These are phyloP conservation scores for Tridacna crocea DNA, from an alignment of 2,888 invertebrate species.

Conservation along the genomic window DNA sequence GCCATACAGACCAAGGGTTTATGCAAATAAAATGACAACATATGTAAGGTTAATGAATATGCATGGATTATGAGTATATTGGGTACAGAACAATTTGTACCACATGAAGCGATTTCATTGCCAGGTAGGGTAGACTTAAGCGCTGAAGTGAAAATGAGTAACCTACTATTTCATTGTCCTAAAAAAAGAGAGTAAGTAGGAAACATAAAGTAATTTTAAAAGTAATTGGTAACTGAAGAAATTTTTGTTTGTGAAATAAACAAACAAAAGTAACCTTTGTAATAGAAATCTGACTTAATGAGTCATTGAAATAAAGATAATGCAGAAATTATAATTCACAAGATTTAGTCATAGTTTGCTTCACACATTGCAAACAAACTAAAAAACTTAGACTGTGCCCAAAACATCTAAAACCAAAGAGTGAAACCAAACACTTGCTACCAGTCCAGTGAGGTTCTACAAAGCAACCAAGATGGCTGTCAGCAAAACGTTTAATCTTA, in stretches of 20 bases:
- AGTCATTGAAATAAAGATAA: no score
- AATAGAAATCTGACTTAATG: no score
- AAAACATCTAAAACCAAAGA: constrained; percentile 14
- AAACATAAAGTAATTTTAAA: background rate
- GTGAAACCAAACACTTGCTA: constrained; percentile 18
- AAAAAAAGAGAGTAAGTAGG: constrained; percentile 4
- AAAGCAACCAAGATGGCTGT: constrained; percentile 24
- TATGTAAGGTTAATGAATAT: background rate
- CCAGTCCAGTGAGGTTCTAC: constrained; percentile 24
- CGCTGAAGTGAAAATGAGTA: constrained; percentile 14
- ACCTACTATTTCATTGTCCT: constrained; percentile 41
- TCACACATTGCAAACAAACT: no score
- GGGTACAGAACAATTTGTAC: constrained; percentile 7
- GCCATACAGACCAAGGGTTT: no score
- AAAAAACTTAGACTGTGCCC: constrained; percentile 34
- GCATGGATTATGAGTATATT: background rate
- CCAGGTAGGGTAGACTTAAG: constrained; percentile 22
- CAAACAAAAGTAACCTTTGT: no score
- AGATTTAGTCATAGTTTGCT: no score
- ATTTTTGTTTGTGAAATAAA: background rate
- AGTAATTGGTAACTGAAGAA: background rate
- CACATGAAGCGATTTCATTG: constrained; percentile 9
- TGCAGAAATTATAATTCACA: no score
- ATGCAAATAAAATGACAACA: constrained; percentile 1
- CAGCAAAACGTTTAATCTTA: constrained; percentile 45